Percentiles rank a stretch among this genome's conserved stretches.
These are phyloP conservation scores for Stichodactyla mertensii DNA, from an alignment of 64 coral and sea anemone genomes.

Conservation along the genomic window DNA sequence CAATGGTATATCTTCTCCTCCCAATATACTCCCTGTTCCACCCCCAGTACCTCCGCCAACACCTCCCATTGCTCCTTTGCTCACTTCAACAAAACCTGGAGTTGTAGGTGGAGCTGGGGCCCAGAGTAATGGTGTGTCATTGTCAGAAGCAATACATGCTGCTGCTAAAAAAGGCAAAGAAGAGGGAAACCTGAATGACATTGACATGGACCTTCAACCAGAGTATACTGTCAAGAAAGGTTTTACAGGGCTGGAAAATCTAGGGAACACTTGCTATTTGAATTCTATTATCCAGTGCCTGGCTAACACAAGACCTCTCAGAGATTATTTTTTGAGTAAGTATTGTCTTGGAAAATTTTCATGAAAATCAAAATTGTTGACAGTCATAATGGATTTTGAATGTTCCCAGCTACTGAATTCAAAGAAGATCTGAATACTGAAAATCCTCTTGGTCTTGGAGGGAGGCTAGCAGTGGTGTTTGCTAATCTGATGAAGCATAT, in stretches of 20 bases:
- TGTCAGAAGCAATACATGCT: slow-evolving; percentile 31
- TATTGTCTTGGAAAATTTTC: neutral
- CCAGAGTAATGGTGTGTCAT: slow-evolving; percentile 16
- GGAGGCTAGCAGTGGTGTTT: slow-evolving; percentile 57
- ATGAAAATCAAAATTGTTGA: neutral
- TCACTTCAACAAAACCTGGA: slow-evolving; percentile 29
- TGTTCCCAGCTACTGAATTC: slow-evolving; percentile 31
- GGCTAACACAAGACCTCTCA: slow-evolving; percentile 64
- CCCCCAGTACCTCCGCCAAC: slow-evolving; percentile 29
- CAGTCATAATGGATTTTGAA: neutral
- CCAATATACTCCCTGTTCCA: neutral
- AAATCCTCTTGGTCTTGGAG: slow-evolving; percentile 71
- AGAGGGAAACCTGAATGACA: neutral
- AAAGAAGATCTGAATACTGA: slow-evolving; percentile 71
- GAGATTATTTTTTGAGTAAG: slow-evolving; percentile 78
- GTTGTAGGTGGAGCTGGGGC: slow-evolving; percentile 71
- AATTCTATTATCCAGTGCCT: slow-evolving; percentile 85
- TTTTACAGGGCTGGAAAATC: slow-evolving; percentile 70
- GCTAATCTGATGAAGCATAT: slow-evolving; percentile 57
- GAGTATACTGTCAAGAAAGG: slow-evolving; percentile 20
- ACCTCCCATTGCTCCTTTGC: slow-evolving; percentile 25
- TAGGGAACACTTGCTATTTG: slow-evolving; percentile 80
- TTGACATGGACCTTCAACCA: neutral
- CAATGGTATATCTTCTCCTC: neutral
- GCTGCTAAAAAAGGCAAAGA: slow-evolving; percentile 6